Evolutionary conservation across 2,113 vertebrate species (phyloP), one percentile per base, ranked within the genome.

Genomic region (Periophthalmodon schlosseri): DNA sequence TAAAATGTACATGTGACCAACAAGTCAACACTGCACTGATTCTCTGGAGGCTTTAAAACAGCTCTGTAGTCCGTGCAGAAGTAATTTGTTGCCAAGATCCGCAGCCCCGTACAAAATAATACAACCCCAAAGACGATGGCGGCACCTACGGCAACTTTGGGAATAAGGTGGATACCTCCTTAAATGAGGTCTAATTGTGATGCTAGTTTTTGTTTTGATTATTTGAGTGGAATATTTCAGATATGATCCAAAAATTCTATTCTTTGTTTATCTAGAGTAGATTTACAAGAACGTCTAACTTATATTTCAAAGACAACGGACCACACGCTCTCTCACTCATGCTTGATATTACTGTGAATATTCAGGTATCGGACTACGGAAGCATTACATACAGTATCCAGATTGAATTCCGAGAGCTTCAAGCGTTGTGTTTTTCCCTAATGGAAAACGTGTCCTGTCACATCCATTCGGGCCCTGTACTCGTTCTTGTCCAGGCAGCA

Each of bases 391-490:
- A 34, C 61, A 64, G 24, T 63, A 20, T 13, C 23, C 23, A 63
- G 60, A 63, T 63, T 63, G 7, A 33, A 63, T 63, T 63, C 2
- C 4, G 15, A 34, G 60, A 14, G 23, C 3, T 60, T 14, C 52
- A 54, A 12, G 58, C 18, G 33, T 12, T 65, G 34, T 39, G 33
- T 39, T 39, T 28, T 64, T 20, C 33, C 61, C 61, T 36, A 39
- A 64, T 64, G 36, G 61, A 64, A 64, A 64, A 64, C 28, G 18
- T 36, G 34, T 21, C 63, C 18, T 65, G 63, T 65, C 34, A 39
- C 63, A n/a, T 44, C 34, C 34, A 12, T n/a, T 65, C 34, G n/a
- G 39, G 21, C 18, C 33, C 34, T 11, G 18, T 20, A 34, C 63
- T 8, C 9, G 18, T 20, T 65, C 16, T 34, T 34, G 20, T 65